A percentile compares a stretch with the other conserved stretches of the same genome.
These are phyloP conservation scores for Pangasius djambal DNA, from an alignment of 2,797 vertebrate genomes.

Conservation along the genomic window DNA sequence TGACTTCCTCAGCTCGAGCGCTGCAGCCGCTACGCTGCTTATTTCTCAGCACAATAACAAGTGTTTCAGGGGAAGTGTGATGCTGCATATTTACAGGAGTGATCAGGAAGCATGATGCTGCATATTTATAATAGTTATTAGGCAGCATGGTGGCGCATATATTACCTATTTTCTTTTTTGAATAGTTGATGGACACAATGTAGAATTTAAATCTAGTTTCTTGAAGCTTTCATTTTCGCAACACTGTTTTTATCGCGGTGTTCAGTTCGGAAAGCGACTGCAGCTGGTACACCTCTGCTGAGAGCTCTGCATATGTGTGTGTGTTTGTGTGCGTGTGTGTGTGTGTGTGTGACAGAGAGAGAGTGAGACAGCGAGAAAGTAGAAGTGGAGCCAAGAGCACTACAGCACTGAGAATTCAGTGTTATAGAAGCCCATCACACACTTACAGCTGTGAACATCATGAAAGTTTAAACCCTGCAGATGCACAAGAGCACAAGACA, in stretches of 20 bases:
- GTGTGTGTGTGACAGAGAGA: neutral
- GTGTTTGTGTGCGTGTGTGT: neutral
- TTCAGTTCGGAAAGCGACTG: conserved; percentile 30
- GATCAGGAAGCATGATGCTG: conserved; percentile 14
- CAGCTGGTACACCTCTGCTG: conserved; percentile 38
- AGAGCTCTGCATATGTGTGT: conserved; percentile 21
- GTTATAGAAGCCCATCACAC: conserved; percentile 13
- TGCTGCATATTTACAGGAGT: conserved; percentile 23
- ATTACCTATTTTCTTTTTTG: neutral
- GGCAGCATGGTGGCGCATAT: neutral
- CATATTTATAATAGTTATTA: conserved; percentile 17
- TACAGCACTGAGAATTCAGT: conserved; percentile 14
- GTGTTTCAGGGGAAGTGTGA: conserved; percentile 12
- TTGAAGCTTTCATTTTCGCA: neutral
- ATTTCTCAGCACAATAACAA: conserved; percentile 30
- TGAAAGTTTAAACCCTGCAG: conserved; percentile 21
- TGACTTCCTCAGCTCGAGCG: neutral
- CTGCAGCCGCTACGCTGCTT: neutral
- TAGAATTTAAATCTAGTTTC: conserved; percentile 8
- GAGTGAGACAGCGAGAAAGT: neutral
- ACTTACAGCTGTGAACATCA: conserved; percentile 2
- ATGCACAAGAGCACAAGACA: neutral
- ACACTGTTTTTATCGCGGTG: neutral
- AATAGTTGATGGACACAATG: neutral
- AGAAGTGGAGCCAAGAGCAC: conserved; percentile 17